Evolutionary conservation across 2,888 invertebrate species (phyloP).

Genomic region (Acronicta alni): DNA sequence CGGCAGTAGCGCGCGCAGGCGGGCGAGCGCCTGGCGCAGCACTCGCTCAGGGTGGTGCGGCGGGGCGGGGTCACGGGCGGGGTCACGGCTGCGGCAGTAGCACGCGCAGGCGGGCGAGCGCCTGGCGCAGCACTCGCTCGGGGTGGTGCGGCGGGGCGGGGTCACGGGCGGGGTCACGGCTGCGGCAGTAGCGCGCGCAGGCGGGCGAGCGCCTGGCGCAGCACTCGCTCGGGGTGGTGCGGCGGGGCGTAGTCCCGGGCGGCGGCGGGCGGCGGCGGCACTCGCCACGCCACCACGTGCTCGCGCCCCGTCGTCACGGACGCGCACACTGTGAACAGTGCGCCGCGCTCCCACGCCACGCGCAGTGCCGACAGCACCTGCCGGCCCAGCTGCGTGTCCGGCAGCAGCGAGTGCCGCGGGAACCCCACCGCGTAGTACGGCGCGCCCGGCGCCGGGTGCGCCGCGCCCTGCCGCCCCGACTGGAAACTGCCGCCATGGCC

Average conservation of each 20-base stretch:
- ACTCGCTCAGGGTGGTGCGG: conserved; percentile 54
- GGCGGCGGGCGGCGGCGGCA: conserved; percentile 70
- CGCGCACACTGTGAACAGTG: conserved; percentile 95
- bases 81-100: conserved; percentile 19
- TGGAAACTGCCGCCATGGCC: conserved; percentile 90
- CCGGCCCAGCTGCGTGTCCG: conserved; percentile 94
- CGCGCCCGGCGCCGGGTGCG: conserved; percentile 94
- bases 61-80: conserved; percentile 62
- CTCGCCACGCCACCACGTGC: conserved; percentile 96
- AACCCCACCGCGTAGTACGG: conserved; percentile 97
- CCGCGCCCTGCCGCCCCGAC: conserved; percentile 94
- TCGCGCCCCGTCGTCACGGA: conserved; percentile 97
- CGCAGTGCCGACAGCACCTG: conserved; percentile 93
- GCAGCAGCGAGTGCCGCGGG: conserved; percentile 94
- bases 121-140: conserved; percentile 48
- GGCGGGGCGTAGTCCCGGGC: conserved; percentile 64
- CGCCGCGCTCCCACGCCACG: conserved; percentile 94
- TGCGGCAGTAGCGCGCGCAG: conserved; percentile 37
- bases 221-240: conserved; percentile 51
- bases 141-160: conserved; percentile 62
- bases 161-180: conserved; percentile 47
- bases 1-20: conserved; percentile 39
- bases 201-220: conserved; percentile 43
- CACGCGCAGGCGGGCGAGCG: conserved; percentile 43
- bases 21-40: conserved; percentile 45